Base-by-base conservation (phyloP, 2,113 vertebrate genomes). In the Planiliza haematocheilus region DNA sequence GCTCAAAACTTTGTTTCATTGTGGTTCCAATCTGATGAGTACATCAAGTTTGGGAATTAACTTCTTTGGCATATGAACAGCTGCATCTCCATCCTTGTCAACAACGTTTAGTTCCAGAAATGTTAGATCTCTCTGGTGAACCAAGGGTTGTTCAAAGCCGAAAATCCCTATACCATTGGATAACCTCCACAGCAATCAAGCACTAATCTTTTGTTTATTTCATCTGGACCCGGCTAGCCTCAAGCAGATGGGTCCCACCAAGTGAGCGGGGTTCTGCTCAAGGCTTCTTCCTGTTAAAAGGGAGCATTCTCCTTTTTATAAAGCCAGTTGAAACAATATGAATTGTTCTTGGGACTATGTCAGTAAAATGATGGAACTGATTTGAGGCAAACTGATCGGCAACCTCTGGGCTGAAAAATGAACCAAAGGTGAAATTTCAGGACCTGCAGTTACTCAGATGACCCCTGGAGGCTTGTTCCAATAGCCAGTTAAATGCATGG, bases 21-120 rank as follows among this genome's bases (percentile, higher is more conserved):
- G 75, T 42, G 37, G 57, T 77, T 62, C 53, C 86, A 74, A 90
- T 90, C 80, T 77, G 79, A 60, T 69, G 34, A 53, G 56, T 51
- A 49, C 43, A 77, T 91, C 74, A 70, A 62, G 43, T 69, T 77
- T 56, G 57, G 58, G 56, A 52, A 65, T 66, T n/a, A 48, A 42
- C 69, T 34, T 38, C 72, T 72, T 38, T 11, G 55, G 13, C n/a
- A 12, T 52, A 30, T 12, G 24, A 57, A 69, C 70, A 75, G 70
- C 69, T 81, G 79, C 52, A 18, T 55, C 58, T 50, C 49, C n/a
- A 16, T 59, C 43, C 51, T 46, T 34, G 3, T 74, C 49, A 52
- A 51, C 42, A 75, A 14, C 73, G 71, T 73, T 81, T 65, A 42
- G 63, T 66, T 55, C 20, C 18, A 64, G 60, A 70, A 58, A 41